Base-by-base conservation (phyloP, 2,888 invertebrate genomes). In the Melieria crassipennis region DNA sequence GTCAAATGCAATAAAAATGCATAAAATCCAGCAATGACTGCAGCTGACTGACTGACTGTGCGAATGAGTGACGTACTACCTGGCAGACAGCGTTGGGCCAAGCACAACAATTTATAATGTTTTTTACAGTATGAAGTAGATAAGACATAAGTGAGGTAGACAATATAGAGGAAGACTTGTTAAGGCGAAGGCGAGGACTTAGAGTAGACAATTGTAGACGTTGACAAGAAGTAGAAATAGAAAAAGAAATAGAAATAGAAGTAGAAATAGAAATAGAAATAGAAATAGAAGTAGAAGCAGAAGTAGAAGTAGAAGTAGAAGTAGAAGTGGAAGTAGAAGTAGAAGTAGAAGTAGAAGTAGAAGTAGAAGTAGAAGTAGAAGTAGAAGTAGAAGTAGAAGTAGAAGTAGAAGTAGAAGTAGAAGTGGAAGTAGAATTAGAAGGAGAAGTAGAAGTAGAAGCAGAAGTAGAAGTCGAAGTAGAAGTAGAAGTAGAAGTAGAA, bases 21-120 rank as follows among this genome's bases (percentile, higher is more conserved):
- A 56, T 50, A 13, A 57, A 11, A 43, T 50, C 10, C 55, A 52
- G 13, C 30, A 43, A 58, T 45, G 55, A 50, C 62, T 55, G 61
- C 46, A 30, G 30, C 66, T 72, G 64, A 64, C 46, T 52, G 63
- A 64, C 67, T 43, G 52, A 42, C 71, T 68, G 64, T 67, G 55
- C 62, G 71, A 67, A 47, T 66, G 66, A 71, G 55, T 65, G 52
- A 64, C 65, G 16, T 13, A 52, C 63, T 55, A 43, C 46, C 69
- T 61, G 68, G 58, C 58, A 50, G 52, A 11, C 42, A 10, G 43
- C 1, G 1, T 30, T 30, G 30, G 2, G 2, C 30, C 30, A 30
- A 30, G 2, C 30, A 3, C 2, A 30, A 30, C 30, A 3, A 30
- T 30, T 3, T 30, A 3, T 2, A 30, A 30, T 30, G 30, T 30